Conservation (phyloP, 1,140 invertebrate species). For the Stegodyphus mimosarum region DNA sequence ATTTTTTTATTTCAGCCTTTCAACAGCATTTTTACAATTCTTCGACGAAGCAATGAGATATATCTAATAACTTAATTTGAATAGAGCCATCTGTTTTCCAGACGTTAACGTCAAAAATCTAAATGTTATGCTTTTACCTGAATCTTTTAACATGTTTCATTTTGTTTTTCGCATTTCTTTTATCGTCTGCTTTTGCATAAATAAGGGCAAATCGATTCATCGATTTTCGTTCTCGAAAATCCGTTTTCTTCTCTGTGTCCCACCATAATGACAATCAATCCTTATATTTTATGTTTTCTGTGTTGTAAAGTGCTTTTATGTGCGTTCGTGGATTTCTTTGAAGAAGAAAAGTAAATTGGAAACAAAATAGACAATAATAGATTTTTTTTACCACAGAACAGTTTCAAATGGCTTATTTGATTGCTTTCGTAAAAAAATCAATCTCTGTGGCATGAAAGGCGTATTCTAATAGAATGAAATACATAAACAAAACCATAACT, state of each 20-base stretch:
- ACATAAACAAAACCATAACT: too few relatives aligned
- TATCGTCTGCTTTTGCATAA: constrained; percentile 27
- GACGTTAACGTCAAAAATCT: constrained; percentile 21
- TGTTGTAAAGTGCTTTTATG: constrained; percentile 36
- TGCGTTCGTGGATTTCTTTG: too few relatives aligned
- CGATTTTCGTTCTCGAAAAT: constrained; percentile 28
- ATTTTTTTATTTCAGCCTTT: constrained; percentile 2
- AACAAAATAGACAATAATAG: too few relatives aligned
- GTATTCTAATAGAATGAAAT: too few relatives aligned
- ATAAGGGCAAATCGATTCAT: constrained; percentile 37
- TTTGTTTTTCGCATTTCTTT: constrained; percentile 25
- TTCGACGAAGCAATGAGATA: constrained; percentile 18
- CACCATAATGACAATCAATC: constrained; percentile 49
- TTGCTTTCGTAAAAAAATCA: too few relatives aligned
- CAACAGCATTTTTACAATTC: constrained; percentile 3
- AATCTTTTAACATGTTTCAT: not conserved
- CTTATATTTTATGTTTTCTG: constrained; percentile 32
- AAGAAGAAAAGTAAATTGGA: too few relatives aligned
- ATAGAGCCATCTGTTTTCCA: constrained; percentile 48
- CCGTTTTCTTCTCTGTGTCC: constrained; percentile 6
- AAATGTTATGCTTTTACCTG: constrained; percentile 11
- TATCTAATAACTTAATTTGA: constrained; percentile 56
- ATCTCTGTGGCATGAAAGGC: too few relatives aligned
- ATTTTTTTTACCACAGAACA: too few relatives aligned
- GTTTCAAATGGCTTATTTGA: too few relatives aligned